A percentile compares a stretch with the other conserved stretches of the same genome.
These are phyloP conservation scores for Flexamia atlantica DNA, from an alignment of 2,888 invertebrate genomes.

Conservation along the genomic window DNA sequence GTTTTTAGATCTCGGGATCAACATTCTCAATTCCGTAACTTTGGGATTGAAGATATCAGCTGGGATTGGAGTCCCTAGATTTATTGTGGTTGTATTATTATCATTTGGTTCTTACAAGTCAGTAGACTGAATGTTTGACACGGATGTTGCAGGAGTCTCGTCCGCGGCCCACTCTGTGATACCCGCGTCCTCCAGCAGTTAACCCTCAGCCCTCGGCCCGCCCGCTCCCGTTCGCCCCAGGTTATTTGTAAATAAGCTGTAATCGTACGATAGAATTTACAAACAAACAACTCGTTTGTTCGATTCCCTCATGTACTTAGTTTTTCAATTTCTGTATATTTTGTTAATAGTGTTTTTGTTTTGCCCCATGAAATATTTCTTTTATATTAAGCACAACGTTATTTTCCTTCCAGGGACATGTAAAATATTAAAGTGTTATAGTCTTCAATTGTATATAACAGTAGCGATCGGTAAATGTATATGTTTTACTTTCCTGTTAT, in stretches of 20 bases:
- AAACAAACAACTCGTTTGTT: not conserved
- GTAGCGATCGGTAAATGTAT: not conserved
- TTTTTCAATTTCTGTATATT: slow-evolving; percentile 22
- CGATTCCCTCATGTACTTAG: slow-evolving; percentile 17
- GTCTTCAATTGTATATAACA: slow-evolving; percentile 21
- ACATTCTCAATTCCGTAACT: too few species aligned
- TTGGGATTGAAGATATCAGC: too few species aligned
- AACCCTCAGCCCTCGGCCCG: slow-evolving; percentile 23
- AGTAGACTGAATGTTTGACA: too few species aligned
- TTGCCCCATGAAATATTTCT: not conserved
- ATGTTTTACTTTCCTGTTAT: slow-evolving; percentile 40
- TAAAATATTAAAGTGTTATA: slow-evolving; percentile 18
- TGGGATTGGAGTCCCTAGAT: too few species aligned
- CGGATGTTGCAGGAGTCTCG: slow-evolving; percentile 53
- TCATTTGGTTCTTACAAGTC: too few species aligned
- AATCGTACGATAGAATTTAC: not conserved
- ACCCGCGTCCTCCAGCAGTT: slow-evolving; percentile 63
- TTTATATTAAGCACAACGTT: slow-evolving; percentile 46
- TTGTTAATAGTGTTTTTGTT: slow-evolving; percentile 48
- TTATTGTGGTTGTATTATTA: too few species aligned
- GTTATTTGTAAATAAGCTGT: slow-evolving; percentile 32
- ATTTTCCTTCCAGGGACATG: slow-evolving; percentile 24
- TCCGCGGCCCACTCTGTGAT: slow-evolving; percentile 59
- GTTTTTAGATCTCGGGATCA: too few species aligned
- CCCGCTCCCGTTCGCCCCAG: not conserved